These are phyloP conservation scores for Setipinna tenuifilis DNA, from an alignment of 2,797 vertebrate species.

Conservation along the genomic window DNA sequence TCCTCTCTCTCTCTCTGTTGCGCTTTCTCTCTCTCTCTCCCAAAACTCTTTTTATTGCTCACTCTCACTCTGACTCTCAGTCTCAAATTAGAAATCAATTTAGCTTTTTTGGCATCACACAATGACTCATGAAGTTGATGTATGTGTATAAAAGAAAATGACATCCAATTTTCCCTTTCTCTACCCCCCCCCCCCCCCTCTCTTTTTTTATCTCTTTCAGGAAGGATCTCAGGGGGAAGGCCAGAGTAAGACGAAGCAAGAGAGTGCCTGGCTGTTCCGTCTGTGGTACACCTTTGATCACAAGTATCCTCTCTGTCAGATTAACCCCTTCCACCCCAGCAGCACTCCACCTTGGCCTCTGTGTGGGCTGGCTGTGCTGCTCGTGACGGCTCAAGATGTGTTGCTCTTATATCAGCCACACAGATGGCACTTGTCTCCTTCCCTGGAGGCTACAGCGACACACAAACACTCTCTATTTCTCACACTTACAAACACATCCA, in stretches of 20 bases:
- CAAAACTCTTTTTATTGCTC: too few relatives aligned
- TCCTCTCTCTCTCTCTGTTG: too few relatives aligned
- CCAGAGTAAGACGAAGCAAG: conserved; percentile 90
- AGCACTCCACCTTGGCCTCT: too few relatives aligned
- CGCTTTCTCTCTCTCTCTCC: too few relatives aligned
- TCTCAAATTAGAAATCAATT: background rate
- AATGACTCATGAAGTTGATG: background rate
- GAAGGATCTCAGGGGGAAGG: conserved; percentile 81
- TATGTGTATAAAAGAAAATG: background rate
- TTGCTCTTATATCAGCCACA: background rate
- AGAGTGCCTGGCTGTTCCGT: conserved; percentile 97
- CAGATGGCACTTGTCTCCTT: background rate
- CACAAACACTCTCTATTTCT: too few relatives aligned
- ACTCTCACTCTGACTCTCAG: too few relatives aligned
- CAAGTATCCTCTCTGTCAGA: conserved; percentile 86
- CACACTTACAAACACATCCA: background rate
- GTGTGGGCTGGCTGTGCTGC: background rate
- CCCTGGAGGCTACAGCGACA: background rate
- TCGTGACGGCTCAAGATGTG: background rate
- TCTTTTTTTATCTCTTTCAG: conserved; percentile 64
- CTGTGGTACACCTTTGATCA: conserved; percentile 98
- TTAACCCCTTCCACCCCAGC: too few relatives aligned
- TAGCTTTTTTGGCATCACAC: background rate
- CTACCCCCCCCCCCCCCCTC: background rate
- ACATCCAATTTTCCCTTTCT: background rate